Evolutionary conservation across 2,797 vertebrate species (phyloP).

Genomic region (Leucoraja ocellata): DNA sequence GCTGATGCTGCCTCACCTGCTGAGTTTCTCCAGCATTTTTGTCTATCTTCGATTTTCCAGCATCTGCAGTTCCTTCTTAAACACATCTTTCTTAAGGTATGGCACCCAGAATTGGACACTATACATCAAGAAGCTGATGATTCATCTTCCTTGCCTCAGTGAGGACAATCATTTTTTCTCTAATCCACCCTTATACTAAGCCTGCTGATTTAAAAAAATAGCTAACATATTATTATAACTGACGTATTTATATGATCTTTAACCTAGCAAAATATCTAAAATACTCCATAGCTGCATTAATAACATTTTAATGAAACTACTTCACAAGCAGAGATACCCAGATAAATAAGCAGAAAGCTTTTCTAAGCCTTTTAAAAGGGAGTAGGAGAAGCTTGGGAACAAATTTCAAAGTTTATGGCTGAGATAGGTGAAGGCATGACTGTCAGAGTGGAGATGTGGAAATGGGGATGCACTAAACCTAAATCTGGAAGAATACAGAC

Average conservation of each 20-base stretch:
- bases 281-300: neutral
- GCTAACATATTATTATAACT: neutral
- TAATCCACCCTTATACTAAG: neutral
- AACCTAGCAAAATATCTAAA: neutral
- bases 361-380: neutral
- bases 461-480: neutral
- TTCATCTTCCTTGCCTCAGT: neutral
- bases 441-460: neutral
- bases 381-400: neutral
- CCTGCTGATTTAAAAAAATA: neutral
- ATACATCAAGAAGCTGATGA: no score
- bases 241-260: neutral
- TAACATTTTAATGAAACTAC: neutral
- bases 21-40: no score
- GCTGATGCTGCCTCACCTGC: no score
- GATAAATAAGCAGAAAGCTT: neutral
- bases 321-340: neutral
- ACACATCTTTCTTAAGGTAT: no score
- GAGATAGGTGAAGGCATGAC: neutral
- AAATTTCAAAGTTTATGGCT: neutral
- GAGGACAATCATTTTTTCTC: neutral
- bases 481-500: neutral
- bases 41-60: no score
- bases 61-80: no score
- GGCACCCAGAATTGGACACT: no score